phyloP scores from a whole-genome alignment of 2,113 vertebrate genomes.

The Paratilapia polleni region DNA sequence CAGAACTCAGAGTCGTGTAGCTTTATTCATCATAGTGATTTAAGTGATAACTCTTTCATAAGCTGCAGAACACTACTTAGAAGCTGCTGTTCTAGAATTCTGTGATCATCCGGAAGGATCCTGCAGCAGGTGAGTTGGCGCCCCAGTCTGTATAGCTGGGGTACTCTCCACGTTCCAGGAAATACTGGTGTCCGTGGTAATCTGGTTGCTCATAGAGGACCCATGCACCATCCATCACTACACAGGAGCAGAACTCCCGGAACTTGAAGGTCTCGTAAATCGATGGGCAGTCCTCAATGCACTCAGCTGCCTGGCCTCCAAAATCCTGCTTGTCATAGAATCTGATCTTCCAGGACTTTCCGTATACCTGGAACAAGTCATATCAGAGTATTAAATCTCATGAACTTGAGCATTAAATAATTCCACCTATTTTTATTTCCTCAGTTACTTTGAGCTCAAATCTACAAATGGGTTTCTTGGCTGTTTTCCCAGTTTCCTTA shows the following conservation, averaged over 20 bases:
- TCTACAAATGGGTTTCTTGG: slow-evolving; percentile 47
- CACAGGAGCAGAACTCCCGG: slow-evolving; percentile 64
- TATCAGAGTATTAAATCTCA: not conserved
- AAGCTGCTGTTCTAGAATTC: slow-evolving; percentile 48
- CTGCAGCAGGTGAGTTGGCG: slow-evolving; percentile 56
- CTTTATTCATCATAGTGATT: not conserved
- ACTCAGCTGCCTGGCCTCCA: slow-evolving; percentile 59
- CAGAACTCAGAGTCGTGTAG: not conserved
- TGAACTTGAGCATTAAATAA: not conserved
- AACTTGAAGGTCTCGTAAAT: slow-evolving; percentile 62
- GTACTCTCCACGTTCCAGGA: slow-evolving; percentile 75
- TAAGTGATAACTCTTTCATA: not conserved
- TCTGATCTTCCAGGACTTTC: slow-evolving; percentile 66
- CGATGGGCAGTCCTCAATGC: slow-evolving; percentile 59
- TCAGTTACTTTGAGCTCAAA: not conserved
- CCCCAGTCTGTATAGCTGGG: slow-evolving; percentile 70
- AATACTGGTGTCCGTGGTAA: slow-evolving; percentile 72
- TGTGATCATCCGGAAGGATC: slow-evolving; percentile 71
- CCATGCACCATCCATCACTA: slow-evolving; percentile 70
- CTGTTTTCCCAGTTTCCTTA: slow-evolving; percentile 52
- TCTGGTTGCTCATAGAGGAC: slow-evolving; percentile 67
- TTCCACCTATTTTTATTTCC: not conserved
- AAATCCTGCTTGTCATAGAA: slow-evolving; percentile 67
- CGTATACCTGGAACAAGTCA: slow-evolving; percentile 44
- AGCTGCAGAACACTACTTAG: not conserved